phyloP scores from a whole-genome alignment of 2,797 vertebrate species.

The Lepilemur septentrionalis region DNA sequence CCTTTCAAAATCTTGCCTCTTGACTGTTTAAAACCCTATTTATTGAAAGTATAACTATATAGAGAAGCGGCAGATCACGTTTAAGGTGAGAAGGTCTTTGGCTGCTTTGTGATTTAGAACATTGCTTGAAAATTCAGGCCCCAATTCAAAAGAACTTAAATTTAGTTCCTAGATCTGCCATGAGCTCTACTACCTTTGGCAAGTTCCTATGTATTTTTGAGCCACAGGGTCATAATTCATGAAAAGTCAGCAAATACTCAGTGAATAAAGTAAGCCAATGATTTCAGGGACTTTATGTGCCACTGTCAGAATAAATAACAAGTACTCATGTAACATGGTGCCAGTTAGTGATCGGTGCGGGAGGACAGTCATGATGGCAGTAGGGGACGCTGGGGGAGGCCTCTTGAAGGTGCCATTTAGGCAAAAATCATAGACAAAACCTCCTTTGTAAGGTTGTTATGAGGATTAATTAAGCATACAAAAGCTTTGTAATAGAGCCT shows the following conservation, averaged over 20 bases:
- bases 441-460: background rate
- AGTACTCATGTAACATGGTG: accelerated
- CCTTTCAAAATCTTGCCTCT: conserved; percentile 14
- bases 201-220: background rate
- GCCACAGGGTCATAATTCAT: background rate
- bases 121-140: background rate
- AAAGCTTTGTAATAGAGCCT: background rate
- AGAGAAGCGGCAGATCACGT: background rate
- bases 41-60: background rate
- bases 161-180: background rate
- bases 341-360: accelerated
- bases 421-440: background rate
- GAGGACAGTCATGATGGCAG: accelerated
- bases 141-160: background rate
- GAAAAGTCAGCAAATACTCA: background rate
- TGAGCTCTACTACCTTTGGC: too few species aligned
- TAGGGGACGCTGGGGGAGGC: accelerated
- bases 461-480: accelerated
- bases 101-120: background rate
- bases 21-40: background rate
- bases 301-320: background rate
- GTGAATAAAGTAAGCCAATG: background rate
- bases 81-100: background rate
- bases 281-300: background rate
- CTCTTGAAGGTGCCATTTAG: background rate